A percentile compares a stretch with the other conserved stretches of the same genome.
phyloP scores from a whole-genome alignment of 2,888 invertebrate species.

The Drosophila gaucha region DNA sequence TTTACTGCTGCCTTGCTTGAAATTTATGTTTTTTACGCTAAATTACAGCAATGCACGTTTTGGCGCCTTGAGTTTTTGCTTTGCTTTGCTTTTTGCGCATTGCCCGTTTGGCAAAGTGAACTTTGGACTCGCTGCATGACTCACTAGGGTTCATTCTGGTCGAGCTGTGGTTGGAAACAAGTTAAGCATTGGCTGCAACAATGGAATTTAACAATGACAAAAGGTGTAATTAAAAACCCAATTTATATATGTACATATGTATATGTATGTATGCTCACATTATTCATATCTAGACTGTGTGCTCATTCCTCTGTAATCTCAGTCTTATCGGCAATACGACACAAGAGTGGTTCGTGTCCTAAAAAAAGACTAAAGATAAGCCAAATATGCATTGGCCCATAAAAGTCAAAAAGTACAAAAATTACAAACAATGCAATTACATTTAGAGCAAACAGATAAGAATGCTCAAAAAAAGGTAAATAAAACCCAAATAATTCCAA shows the following conservation, averaged over 20 bases:
- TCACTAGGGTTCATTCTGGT: conserved; percentile 35
- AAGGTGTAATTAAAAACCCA: conserved; percentile 26
- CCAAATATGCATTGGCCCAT: conserved; percentile 37
- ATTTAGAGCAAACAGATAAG: conserved; percentile 55
- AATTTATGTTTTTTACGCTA: conserved; percentile 21
- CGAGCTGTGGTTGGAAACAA: conserved; percentile 19
- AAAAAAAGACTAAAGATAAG: conserved; percentile 47
- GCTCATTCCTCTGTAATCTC: conserved; percentile 37
- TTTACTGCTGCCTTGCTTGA: conserved; percentile 26
- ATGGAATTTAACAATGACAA: background rate
- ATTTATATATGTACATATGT: background rate
- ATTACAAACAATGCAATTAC: conserved; percentile 58
- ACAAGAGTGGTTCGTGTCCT: conserved; percentile 31
- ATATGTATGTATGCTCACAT: background rate
- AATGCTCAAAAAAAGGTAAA: conserved; percentile 29
- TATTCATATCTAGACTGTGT: conserved; percentile 23
- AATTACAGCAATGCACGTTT: conserved; percentile 47
- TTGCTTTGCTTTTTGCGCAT: conserved; percentile 33
- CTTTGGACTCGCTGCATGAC: conserved; percentile 64
- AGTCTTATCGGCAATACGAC: conserved; percentile 46
- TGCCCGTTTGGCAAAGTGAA: conserved; percentile 40
- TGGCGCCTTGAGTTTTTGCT: conserved; percentile 53
- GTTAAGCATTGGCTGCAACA: conserved; percentile 9
- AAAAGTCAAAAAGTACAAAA: conserved; percentile 25
- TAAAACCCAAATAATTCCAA: conserved; percentile 37